A percentile compares a stretch with the other conserved stretches of the same genome.
Conservation (phyloP, 2,113 vertebrate species). For the Percopsis transmontana region DNA sequence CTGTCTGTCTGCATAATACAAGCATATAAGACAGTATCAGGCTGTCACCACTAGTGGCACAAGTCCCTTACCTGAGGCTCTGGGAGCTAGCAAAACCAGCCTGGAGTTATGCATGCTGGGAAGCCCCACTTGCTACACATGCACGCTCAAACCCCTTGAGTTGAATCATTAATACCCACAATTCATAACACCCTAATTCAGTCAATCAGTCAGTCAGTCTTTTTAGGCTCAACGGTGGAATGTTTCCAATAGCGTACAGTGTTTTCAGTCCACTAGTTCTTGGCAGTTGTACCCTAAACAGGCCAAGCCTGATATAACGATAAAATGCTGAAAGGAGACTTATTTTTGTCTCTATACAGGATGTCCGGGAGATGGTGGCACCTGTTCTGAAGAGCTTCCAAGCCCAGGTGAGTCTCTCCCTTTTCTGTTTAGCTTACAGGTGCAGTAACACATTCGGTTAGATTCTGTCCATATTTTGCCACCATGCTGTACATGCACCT, state of each 20-base stretch:
- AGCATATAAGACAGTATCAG: constrained; percentile 69
- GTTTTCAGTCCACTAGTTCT: constrained; percentile 29
- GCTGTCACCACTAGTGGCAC: constrained; percentile 69
- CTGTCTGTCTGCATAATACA: constrained; percentile 73
- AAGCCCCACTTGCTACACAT: constrained; percentile 71
- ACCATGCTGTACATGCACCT: too few relatives aligned
- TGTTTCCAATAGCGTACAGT: constrained; percentile 52
- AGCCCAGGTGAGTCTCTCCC: constrained; percentile 80
- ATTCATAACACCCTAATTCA: constrained; percentile 24
- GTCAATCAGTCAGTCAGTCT: constrained; percentile 4
- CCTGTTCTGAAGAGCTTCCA: constrained; percentile 90
- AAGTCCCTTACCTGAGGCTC: constrained; percentile 72
- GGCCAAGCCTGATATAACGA: constrained; percentile 46
- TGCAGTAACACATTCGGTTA: not conserved
- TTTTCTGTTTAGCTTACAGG: constrained; percentile 1
- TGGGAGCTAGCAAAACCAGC: constrained; percentile 48
- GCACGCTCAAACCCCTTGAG: constrained; percentile 63
- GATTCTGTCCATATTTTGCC: too few relatives aligned
- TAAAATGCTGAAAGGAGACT: constrained; percentile 52
- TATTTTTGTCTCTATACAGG: constrained; percentile 73
- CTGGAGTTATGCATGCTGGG: constrained; percentile 55
- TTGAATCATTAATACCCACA: constrained; percentile 56
- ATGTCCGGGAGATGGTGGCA: constrained; percentile 88
- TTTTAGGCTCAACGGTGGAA: constrained; percentile 22
- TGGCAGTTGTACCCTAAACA: constrained; percentile 39